These are phyloP conservation scores for Uropsilus gracilis DNA, from an alignment of 2,113 vertebrate genomes.

Conservation along the genomic window DNA sequence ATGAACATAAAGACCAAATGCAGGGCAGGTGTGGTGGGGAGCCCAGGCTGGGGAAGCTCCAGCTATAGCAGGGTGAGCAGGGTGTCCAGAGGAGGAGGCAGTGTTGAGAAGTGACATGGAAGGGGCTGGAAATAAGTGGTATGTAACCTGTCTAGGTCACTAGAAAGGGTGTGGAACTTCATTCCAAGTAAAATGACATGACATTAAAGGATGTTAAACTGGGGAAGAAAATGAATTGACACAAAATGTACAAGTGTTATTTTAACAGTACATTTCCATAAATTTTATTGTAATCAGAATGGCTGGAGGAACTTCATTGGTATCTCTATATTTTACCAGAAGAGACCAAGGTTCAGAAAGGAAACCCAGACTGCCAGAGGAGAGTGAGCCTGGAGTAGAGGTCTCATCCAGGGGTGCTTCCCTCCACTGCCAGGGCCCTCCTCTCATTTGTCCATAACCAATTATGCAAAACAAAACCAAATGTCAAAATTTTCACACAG, in stretches of 20 bases:
- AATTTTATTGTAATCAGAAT: not conserved
- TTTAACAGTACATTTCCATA: not conserved
- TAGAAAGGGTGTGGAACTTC: not conserved
- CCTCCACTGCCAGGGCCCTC: accelerated
- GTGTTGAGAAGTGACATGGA: too few relatives aligned
- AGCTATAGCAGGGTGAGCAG: too few relatives aligned
- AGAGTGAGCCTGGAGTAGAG: accelerated
- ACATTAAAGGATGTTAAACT: not conserved
- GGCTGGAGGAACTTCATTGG: not conserved
- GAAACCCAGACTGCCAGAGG: too few relatives aligned
- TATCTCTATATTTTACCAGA: accelerated
- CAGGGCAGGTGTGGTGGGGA: accelerated
- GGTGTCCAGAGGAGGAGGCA: accelerated
- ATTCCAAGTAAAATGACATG: not conserved
- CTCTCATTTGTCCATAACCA: not conserved
- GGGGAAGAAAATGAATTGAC: not conserved
- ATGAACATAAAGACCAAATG: too few relatives aligned
- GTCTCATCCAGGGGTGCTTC: not conserved
- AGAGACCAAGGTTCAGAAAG: not conserved
- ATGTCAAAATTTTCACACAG: not conserved
- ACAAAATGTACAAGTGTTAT: not conserved
- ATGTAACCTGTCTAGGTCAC: accelerated
- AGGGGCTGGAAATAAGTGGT: not conserved
- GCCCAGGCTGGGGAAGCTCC: too few relatives aligned
- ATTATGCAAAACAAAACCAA: not conserved